Base-by-base conservation (phyloP, 1,140 invertebrate genomes). In the Hyposmocoma kahamanoa region DNA sequence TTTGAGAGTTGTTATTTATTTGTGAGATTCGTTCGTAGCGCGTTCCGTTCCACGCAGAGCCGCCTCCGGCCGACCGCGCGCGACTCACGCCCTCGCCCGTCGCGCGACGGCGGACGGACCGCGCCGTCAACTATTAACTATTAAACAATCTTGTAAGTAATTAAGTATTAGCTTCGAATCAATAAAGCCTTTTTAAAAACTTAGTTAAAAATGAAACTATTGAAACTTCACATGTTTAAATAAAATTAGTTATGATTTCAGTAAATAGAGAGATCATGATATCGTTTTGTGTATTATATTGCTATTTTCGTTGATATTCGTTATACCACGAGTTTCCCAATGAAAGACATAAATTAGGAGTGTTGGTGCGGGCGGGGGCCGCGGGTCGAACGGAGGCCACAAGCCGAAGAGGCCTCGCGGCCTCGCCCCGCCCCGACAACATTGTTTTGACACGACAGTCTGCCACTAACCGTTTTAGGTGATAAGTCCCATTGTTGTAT, bases 401-500 rank as follows among this genome's bases (percentile, higher is more conserved):
- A 15, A 36, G 15, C 32, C 32, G 32, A n/a, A 17, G 13, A 6
- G 59, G 55, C 42, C 48, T 50, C 58, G 59, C 62, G 46, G 42
- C 59, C 48, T 56, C 56, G 32, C 15, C 32, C 32, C 32, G 15
- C 32, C 32, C 10, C 32, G 6, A 15, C 32, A 36, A 58, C 68
- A 72, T 82, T 82, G 77, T 82, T 83, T 84, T 81, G 72, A 79
- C 80, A 72, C 75, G 65, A 83, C 76, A 80, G 80, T 83, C 78
- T 84, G 79, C 79, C 77, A 85, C 79, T 84, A 84, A 84, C 79
- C 81, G 83, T 84, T 76, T 74, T 84, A 84, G 81, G 62, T 81
- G 55, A 81, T 84, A 84, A 84, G 81, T 83, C 79, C 81, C 81
- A 84, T 84, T 84, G 81, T 84, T 84, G 81, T 84, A 84, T 84